Evolutionary conservation across 2,888 invertebrate species (phyloP), one percentile per base, ranked within the genome.

Genomic region (Anarsia innoxiella): DNA sequence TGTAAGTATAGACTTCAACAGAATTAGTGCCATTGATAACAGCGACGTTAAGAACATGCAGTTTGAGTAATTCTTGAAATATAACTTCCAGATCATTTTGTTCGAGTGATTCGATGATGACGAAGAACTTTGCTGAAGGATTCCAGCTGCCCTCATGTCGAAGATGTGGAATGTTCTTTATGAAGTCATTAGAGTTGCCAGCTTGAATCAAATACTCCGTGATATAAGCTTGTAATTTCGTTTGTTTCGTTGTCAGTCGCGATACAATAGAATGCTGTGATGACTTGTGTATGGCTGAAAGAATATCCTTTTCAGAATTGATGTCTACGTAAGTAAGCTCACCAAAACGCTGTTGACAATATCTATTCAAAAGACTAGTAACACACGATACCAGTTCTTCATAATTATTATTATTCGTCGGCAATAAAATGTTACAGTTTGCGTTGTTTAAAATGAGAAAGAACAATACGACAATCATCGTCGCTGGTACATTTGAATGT

Each of bases 1-100:
- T 66, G 42, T 73, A 77, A 1, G 68, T 58, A 39, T 63, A 74
- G 9, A 76, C 27, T 1, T 66, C 44, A 4, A 52, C 48, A 2
- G 62, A 48, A 0, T 28, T 23, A 0, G 50, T 59, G 6, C 60
- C 60, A 30, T 65, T 61, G 2, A 68, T 29, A 2, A 75, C 41
- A 1, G 72, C 13, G 0, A 60, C 66, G 23, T 69, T 51, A 9
- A 40, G 38, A 0, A 72, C 52, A 30, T 58, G 67, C 6, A 46
- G 13, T 2, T 36, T 36, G 3, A 75, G 41, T 3, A 76, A 41
- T 13, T 45, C 40, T 30, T 69, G 47, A 36, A 78, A 75, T 1
- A 76, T 48, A 10, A 39, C 14, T 4, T 34, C 36, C 1, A 71
- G 41, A 3, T 59, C 41, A 1, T 31, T 2, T 1, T 30, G 14